Conservation (phyloP, 2,888 invertebrate genomes). For the Scaptomyza tumidula region DNA sequence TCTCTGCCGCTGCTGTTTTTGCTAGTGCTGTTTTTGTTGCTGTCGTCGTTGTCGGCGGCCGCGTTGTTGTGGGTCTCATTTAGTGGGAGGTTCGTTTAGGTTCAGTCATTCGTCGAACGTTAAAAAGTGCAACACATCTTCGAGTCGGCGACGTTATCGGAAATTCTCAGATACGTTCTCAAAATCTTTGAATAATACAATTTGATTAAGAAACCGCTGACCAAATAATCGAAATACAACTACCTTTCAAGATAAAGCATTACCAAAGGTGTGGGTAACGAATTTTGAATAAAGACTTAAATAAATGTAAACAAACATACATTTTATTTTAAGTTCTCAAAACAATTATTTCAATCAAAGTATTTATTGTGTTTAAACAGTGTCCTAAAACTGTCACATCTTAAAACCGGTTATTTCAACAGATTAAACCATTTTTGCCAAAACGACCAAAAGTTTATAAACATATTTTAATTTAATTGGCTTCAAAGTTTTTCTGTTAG, state of each 20-base stretch:
- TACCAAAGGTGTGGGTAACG: slow-evolving; percentile 24
- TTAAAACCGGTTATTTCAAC: not conserved
- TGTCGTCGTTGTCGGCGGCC: slow-evolving; percentile 7
- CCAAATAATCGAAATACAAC: slow-evolving; percentile 20
- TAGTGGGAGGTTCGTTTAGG: slow-evolving; percentile 59
- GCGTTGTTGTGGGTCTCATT: slow-evolving; percentile 46
- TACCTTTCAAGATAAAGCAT: slow-evolving; percentile 1
- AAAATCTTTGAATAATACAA: slow-evolving; percentile 7
- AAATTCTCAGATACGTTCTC: slow-evolving; percentile 27
- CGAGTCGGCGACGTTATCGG: slow-evolving; percentile 39
- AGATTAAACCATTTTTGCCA: not conserved
- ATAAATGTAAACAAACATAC: no score
- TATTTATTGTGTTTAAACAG: not conserved
- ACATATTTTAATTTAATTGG: not conserved
- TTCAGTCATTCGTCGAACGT: slow-evolving; percentile 66
- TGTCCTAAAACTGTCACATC: not conserved
- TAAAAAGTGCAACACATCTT: slow-evolving; percentile 58
- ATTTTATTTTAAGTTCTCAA: not conserved
- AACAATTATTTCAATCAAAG: not conserved
- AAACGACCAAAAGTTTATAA: not conserved
- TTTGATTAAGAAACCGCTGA: slow-evolving; percentile 9
- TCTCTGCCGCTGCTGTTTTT: slow-evolving; percentile 23
- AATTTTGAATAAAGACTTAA: not conserved
- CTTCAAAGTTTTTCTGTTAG: not conserved
- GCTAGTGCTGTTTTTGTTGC: slow-evolving; percentile 1